These are phyloP conservation scores for Melipona beecheii DNA, from an alignment of 2,888 invertebrate genomes.

Conservation along the genomic window DNA sequence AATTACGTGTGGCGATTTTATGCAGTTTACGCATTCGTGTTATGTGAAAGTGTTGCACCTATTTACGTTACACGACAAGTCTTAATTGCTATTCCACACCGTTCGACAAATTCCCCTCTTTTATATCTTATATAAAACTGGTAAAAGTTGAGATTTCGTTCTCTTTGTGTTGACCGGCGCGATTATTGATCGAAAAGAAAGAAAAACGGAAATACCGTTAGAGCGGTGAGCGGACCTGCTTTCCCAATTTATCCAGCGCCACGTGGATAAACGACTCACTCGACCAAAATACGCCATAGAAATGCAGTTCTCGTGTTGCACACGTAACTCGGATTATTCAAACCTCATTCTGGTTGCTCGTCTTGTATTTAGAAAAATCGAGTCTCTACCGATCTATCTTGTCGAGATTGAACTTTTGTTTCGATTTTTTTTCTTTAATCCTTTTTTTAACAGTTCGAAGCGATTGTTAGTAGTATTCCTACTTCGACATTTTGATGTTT, in stretches of 20 bases:
- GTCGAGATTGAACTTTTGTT: background rate
- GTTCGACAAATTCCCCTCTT: constrained; percentile 29
- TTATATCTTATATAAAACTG: constrained; percentile 45
- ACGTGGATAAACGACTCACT: background rate
- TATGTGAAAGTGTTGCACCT: constrained; percentile 41
- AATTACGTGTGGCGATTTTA: constrained; percentile 1
- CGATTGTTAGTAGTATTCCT: background rate
- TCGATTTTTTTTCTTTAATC: background rate
- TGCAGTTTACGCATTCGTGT: constrained; percentile 21
- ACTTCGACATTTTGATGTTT: background rate
- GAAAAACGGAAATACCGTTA: constrained; percentile 48
- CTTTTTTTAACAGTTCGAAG: background rate
- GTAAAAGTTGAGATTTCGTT: constrained; percentile 33
- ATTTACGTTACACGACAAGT: background rate
- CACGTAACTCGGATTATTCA: constrained; percentile 27
- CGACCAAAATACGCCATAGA: constrained; percentile 6
- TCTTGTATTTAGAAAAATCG: constrained; percentile 21
- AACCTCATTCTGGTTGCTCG: background rate
- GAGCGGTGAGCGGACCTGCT: constrained; percentile 25
- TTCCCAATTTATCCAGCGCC: background rate
- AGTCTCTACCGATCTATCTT: background rate
- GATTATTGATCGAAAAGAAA: background rate
- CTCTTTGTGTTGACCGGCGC: background rate
- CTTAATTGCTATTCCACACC: constrained; percentile 25
- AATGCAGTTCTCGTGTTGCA: constrained; percentile 26